phyloP scores from a whole-genome alignment of 2,797 vertebrate genomes.

The Diplodus sargus region DNA sequence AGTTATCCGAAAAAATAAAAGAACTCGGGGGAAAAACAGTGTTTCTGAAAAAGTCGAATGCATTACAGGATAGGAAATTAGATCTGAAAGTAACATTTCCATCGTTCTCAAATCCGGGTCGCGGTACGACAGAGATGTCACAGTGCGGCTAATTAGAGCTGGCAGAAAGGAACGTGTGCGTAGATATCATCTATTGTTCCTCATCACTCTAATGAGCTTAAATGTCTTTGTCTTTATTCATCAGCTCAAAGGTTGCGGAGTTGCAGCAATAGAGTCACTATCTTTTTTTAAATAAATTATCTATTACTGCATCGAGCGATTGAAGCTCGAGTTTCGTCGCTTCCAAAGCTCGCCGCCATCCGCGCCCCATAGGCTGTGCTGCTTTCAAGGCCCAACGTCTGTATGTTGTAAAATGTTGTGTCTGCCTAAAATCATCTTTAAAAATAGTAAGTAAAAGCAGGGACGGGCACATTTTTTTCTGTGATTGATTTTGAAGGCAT shows the following conservation, averaged over 20 bases:
- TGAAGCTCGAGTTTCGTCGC: slow-evolving; percentile 32
- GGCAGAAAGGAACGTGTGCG: slow-evolving; percentile 73
- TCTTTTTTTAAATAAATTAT: slow-evolving; percentile 50
- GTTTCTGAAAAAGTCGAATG: slow-evolving; percentile 47
- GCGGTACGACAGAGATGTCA: slow-evolving; percentile 77
- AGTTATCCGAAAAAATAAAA: slow-evolving; percentile 50
- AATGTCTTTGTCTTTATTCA: slow-evolving; percentile 81
- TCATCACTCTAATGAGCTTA: slow-evolving; percentile 82
- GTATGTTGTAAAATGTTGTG: slow-evolving; percentile 6
- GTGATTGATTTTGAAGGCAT: no score
- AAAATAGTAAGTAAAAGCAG: background rate
- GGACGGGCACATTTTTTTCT: no score
- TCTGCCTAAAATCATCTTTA: background rate
- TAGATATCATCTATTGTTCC: slow-evolving; percentile 81
- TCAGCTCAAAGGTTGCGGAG: slow-evolving; percentile 76
- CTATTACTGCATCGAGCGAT: slow-evolving; percentile 36
- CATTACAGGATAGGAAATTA: slow-evolving; percentile 67
- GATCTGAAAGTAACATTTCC: slow-evolving; percentile 81
- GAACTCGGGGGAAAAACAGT: background rate
- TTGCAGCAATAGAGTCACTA: slow-evolving; percentile 48
- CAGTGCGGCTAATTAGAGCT: slow-evolving; percentile 76
- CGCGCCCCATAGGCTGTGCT: background rate
- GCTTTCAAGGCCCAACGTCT: slow-evolving; percentile 11
- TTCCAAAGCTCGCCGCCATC: slow-evolving; percentile 18
- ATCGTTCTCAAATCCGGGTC: slow-evolving; percentile 62